These are phyloP conservation scores for Cyphomyrus discorhynchus DNA, from an alignment of 2,113 vertebrate species.

Conservation along the genomic window DNA sequence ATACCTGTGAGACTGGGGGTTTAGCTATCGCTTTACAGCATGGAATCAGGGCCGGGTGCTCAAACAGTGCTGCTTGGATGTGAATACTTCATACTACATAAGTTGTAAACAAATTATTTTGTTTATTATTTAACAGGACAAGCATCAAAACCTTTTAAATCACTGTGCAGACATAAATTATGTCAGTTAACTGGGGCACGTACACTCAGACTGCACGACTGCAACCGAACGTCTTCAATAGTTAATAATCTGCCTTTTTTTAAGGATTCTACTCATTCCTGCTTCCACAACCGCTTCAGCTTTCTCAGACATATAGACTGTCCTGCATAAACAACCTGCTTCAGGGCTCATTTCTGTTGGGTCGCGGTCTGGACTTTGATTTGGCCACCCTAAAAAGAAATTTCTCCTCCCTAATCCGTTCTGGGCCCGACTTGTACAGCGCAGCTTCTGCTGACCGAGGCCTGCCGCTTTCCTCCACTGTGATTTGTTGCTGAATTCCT, in stretches of 20 bases:
- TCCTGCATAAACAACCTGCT: neutral
- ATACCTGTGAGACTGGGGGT: neutral
- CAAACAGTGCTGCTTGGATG: neutral
- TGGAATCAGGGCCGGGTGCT: neutral
- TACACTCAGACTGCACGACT: neutral
- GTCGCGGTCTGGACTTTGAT: neutral
- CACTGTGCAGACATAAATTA: neutral
- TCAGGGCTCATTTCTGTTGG: neutral
- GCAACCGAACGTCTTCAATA: neutral
- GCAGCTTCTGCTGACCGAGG: neutral
- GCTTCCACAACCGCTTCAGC: neutral
- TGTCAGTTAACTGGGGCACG: neutral
- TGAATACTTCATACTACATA: neutral
- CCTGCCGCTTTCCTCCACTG: neutral
- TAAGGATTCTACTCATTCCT: neutral
- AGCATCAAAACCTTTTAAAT: neutral
- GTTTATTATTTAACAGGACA: neutral
- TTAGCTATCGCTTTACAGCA: neutral
- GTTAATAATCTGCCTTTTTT: neutral
- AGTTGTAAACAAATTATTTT: neutral
- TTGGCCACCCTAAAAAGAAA: neutral
- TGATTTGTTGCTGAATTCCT: neutral
- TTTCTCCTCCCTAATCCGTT: neutral
- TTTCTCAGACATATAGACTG: neutral
- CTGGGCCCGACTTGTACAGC: neutral